These are phyloP conservation scores for Melinopterus prodromus DNA, from an alignment of 2,888 invertebrate species.

Conservation along the genomic window DNA sequence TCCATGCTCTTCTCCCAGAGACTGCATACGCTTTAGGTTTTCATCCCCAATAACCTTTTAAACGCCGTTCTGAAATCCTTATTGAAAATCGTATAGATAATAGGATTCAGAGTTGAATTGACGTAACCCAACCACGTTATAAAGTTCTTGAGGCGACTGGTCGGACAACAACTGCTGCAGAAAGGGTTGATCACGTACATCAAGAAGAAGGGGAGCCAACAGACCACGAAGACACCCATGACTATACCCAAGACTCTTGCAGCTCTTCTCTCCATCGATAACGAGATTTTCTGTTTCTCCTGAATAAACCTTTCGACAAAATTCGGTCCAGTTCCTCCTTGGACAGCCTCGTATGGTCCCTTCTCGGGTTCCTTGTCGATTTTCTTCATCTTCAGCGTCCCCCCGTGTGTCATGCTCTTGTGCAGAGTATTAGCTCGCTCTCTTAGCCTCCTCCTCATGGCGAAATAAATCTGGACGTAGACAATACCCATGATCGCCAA, in stretches of 20 bases:
- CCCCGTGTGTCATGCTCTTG: constrained; percentile 44
- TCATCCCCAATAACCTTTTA: constrained; percentile 70
- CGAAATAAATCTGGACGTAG: constrained; percentile 94
- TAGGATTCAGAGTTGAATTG: constrained; percentile 90
- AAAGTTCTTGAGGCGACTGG: constrained; percentile 83
- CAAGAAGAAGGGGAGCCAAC: constrained; percentile 98
- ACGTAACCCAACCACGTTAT: constrained; percentile 95
- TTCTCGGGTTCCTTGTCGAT: constrained; percentile 50
- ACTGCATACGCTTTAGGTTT: background rate
- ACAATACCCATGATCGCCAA: constrained; percentile 94
- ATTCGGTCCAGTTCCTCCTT: constrained; percentile 61
- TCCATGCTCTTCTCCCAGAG: too few relatives aligned
- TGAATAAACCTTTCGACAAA: constrained; percentile 88
- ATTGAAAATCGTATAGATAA: constrained; percentile 95
- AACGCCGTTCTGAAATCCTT: constrained; percentile 92
- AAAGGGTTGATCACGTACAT: constrained; percentile 94
- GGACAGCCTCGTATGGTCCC: constrained; percentile 43
- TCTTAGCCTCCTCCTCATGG: constrained; percentile 84
- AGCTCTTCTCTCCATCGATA: constrained; percentile 93
- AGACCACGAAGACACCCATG: constrained; percentile 97
- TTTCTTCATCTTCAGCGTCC: constrained; percentile 65
- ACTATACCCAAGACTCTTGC: constrained; percentile 96
- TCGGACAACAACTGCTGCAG: constrained; percentile 81
- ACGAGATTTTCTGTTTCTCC: constrained; percentile 88
- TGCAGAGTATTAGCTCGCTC: constrained; percentile 78